Base-by-base conservation (phyloP, 2,888 invertebrate genomes). In the Iphiclides podalirius region DNA sequence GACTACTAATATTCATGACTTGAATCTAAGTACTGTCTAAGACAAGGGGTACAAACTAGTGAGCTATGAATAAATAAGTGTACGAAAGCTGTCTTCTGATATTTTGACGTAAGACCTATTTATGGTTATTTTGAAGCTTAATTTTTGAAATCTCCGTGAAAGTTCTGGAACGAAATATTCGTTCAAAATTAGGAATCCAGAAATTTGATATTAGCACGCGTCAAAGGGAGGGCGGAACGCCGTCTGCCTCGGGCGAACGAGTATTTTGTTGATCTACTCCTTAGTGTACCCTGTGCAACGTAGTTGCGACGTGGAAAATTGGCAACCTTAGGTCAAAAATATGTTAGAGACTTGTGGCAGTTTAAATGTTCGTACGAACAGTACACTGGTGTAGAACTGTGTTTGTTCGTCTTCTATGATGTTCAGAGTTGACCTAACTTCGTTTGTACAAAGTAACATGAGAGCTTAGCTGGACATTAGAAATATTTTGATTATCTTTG, bases 51-150 rank as follows among this genome's bases (percentile, higher is more conserved):
- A 41, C 36, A 23, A 34, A 15, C 33, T 14, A 46, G 20, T 38
- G 20, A 28, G 35, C 28, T 36, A 17, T 47, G 28, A 41, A 47
- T 47, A 41, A 41, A 41, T 41, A 36, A 41, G 26, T 26, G 11
- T 7, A 16, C 23, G 9, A 26, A 26, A 26, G 26, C n/a, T n/a
- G n/a, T n/a, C n/a, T n/a, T n/a, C n/a, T n/a, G n/a, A n/a, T n/a
- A n/a, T n/a, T n/a, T n/a, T n/a, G n/a, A n/a, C n/a, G n/a, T n/a
- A n/a, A n/a, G n/a, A n/a, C n/a, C n/a, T n/a, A n/a, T n/a, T 26
- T 26, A 2, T 9, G 20, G 6, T 9, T 26, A 26, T 26, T 26
- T 26, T 26, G 8, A 6, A 9, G 26, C 2, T 26, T 8, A 9
- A 26, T 26, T 26, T 8, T 2, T 26, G 26, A 26, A 7, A 26